Evolutionary conservation across 2,888 invertebrate species (phyloP).

Genomic region (Opisthograptis luteolata): DNA sequence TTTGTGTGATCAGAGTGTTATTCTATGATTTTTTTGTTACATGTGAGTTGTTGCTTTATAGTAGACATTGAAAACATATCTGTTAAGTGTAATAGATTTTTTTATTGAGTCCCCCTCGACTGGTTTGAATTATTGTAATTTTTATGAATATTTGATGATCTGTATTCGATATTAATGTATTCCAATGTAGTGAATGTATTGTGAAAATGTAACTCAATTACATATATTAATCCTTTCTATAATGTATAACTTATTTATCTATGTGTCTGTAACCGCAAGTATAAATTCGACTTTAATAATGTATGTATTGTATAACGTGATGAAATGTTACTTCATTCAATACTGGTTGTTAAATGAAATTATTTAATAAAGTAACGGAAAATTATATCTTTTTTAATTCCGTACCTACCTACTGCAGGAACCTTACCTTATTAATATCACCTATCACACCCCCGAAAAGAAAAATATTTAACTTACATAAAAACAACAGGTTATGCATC

Average conservation of each 20-base stretch:
- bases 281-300: constrained; percentile 60
- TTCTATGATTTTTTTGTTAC: constrained; percentile 82
- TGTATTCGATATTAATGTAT: constrained; percentile 57
- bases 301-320: constrained; percentile 75
- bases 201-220: constrained; percentile 62
- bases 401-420: too few relatives aligned
- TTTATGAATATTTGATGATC: constrained; percentile 49
- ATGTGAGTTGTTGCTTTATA: constrained; percentile 79
- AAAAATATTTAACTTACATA: not conserved
- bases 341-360: constrained; percentile 82
- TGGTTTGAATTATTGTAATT: constrained; percentile 49
- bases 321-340: constrained; percentile 78
- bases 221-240: constrained; percentile 54
- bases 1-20: constrained; percentile 84
- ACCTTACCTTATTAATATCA: too few relatives aligned
- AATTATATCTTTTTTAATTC: constrained; percentile 30
- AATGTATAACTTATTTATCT: constrained; percentile 62
- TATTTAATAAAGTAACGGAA: constrained; percentile 82
- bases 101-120: constrained; percentile 54
- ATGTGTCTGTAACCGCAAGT: constrained; percentile 76
- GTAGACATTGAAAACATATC: constrained; percentile 74
- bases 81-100: constrained; percentile 62
- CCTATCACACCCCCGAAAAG: too few relatives aligned
- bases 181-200: constrained; percentile 55
- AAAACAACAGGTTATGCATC: too few relatives aligned